Evolutionary conservation across 2,888 invertebrate genomes (phyloP).

Genomic region (Drosophila fungiperda): DNA sequence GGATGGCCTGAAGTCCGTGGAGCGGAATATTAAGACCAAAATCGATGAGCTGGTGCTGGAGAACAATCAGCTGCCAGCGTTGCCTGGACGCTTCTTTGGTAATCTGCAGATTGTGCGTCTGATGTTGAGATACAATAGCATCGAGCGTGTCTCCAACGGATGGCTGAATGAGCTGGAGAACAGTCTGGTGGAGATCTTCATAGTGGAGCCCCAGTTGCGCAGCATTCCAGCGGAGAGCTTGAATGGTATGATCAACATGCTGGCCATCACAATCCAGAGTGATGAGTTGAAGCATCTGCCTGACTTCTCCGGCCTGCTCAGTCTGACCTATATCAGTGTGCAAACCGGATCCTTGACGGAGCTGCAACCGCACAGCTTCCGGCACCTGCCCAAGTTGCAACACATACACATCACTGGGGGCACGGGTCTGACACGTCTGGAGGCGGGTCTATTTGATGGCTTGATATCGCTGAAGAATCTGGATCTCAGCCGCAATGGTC

Average conservation of each 20-base stretch:
- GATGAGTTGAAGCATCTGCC: conserved; percentile 91
- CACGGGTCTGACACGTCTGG: conserved; percentile 88
- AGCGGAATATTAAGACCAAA: conserved; percentile 88
- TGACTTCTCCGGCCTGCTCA: conserved; percentile 89
- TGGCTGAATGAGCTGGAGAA: conserved; percentile 93
- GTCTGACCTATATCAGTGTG: conserved; percentile 90
- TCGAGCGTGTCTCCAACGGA: conserved; percentile 92
- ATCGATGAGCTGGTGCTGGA: conserved; percentile 95
- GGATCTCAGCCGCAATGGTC: conserved; percentile 91
- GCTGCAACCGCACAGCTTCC: conserved; percentile 89
- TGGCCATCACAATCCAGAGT: conserved; percentile 93
- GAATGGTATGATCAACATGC: conserved; percentile 89
- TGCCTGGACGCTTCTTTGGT: conserved; percentile 93
- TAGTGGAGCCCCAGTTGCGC: conserved; percentile 93
- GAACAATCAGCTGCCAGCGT: conserved; percentile 93
- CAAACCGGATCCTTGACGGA: conserved; percentile 89
- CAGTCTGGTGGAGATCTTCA: conserved; percentile 91
- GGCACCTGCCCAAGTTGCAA: conserved; percentile 90
- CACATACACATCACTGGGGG: conserved; percentile 91
- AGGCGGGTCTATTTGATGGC: conserved; percentile 90
- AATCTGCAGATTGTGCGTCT: conserved; percentile 91
- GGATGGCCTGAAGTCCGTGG: conserved; percentile 89
- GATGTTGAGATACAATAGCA: conserved; percentile 93
- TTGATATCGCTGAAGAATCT: conserved; percentile 89
- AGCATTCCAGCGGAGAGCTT: conserved; percentile 92